phyloP scores from a whole-genome alignment of 1,140 invertebrate genomes.

The Aphaenogaster floridana region DNA sequence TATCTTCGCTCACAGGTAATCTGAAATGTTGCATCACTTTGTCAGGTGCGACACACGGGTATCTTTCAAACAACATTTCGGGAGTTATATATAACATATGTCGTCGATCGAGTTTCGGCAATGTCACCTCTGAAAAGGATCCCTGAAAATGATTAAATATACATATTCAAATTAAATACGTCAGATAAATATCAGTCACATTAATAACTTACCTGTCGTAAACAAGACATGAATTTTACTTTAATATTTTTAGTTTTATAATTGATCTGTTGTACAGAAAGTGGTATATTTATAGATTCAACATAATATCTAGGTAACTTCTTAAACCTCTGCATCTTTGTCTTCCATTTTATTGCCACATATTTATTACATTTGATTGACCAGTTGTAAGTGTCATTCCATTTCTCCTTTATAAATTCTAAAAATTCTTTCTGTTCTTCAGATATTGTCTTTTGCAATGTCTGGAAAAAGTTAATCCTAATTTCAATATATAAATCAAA shows the following conservation, averaged over 20 bases:
- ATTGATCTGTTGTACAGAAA: slow-evolving; percentile 44
- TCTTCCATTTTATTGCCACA: slow-evolving; percentile 70
- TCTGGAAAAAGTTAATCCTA: slow-evolving; percentile 59
- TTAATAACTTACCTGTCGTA: slow-evolving; percentile 66
- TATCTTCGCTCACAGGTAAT: slow-evolving; percentile 82
- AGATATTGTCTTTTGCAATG: slow-evolving; percentile 64
- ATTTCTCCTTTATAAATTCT: slow-evolving; percentile 70
- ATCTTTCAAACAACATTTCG: slow-evolving; percentile 40
- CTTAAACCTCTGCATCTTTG: slow-evolving; percentile 64
- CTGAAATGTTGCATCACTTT: slow-evolving; percentile 44
- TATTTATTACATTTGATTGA: slow-evolving; percentile 64
- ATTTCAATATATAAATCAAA: neutral
- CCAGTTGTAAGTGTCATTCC: slow-evolving; percentile 51
- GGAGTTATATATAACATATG: slow-evolving; percentile 15
- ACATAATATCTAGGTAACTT: slow-evolving; percentile 76
- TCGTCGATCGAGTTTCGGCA: slow-evolving; percentile 59
- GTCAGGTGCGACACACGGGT: neutral
- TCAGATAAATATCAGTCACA: neutral
- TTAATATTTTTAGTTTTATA: slow-evolving; percentile 60
- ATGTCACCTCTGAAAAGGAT: slow-evolving; percentile 43
- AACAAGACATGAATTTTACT: slow-evolving; percentile 62
- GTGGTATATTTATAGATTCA: slow-evolving; percentile 72
- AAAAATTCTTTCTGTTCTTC: slow-evolving; percentile 77
- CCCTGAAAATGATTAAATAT: slow-evolving; percentile 67
- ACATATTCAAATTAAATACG: slow-evolving; percentile 17